Evolutionary conservation across 2,888 invertebrate species (phyloP), one percentile per base, ranked within the genome.

Genomic region (Lathronympha strigana): DNA sequence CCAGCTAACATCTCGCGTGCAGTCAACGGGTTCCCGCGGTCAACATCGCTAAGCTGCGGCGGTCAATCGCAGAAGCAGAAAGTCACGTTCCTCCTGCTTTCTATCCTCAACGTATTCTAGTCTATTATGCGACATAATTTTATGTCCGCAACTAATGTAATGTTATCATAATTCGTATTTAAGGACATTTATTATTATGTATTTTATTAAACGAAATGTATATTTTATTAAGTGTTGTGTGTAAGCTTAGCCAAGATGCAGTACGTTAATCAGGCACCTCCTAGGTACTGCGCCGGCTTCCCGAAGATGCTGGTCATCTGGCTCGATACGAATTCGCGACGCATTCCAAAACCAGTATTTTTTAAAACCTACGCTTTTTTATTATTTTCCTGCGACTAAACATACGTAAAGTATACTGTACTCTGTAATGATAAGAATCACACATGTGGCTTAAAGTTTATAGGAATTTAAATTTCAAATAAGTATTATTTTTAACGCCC

Each of bases 41-140:
- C 2, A 5, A 33, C 33, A 33, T 9, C 33, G 33, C 11, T 33
- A n/a, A n/a, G n/a, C n/a, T n/a, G n/a, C n/a, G n/a, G n/a, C 33
- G 11, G n/a, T n/a, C 33, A 33, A 33, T 2, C 5, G 33, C 73
- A 74, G 74, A 78, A 86, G 87, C 87, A 87, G 87, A 80, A 77
- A 78, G 81, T 83, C 82, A 80, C 81, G 82, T 84, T 85, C 84
- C 86, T 86, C 82, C 81, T 91, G 91, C 89, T 90, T 87, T 87
- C 87, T 89, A 85, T 90, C 92, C 92, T 92, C 91, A 92, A 92
- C 84, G 84, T 87, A 90, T 92, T 92, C 92, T 92, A 92, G 92
- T 92, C 92, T 87, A 81, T 78, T 81, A 80, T 75, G 90, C 90
- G 86, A 86, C 88, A 84, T 88, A 84, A 84, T 83, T 77, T 73